Percentiles rank a stretch among this genome's conserved stretches.
Conservation (phyloP, 2,888 invertebrate genomes). For the Dasypogon diadema region DNA sequence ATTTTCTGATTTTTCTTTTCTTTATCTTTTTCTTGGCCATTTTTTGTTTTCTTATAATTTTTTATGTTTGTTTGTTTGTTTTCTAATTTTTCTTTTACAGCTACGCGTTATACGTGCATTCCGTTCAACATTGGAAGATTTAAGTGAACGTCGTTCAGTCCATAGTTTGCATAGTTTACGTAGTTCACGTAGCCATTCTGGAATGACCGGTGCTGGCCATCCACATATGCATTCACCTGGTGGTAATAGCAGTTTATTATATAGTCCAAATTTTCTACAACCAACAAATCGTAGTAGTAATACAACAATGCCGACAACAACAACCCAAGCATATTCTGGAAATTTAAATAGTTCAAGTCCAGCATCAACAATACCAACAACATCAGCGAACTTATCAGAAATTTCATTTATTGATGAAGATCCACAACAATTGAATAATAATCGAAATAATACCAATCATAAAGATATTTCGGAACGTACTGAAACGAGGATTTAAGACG, state of each 20-base stretch:
- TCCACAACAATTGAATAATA: conserved; percentile 59
- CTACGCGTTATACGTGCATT: conserved; percentile 99
- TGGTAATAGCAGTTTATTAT: conserved; percentile 59
- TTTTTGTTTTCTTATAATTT: conserved; percentile 62
- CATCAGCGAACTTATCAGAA: conserved; percentile 71
- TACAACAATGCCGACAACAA: too few species aligned
- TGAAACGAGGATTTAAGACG: conserved; percentile 62
- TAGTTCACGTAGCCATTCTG: conserved; percentile 79
- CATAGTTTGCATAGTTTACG: conserved; percentile 96
- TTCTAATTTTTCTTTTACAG: conserved; percentile 79
- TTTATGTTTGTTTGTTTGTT: conserved; percentile 61
- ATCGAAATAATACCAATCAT: conserved; percentile 67
- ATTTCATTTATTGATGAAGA: conserved; percentile 81
- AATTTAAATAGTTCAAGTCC: conserved; percentile 56
- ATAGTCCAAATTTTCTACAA: conserved; percentile 64
- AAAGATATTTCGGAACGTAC: conserved; percentile 68
- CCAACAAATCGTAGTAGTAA: conserved; percentile 55
- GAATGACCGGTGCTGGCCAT: conserved; percentile 68
- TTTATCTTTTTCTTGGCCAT: conserved; percentile 58
- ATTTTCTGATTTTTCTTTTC: conserved; percentile 52
- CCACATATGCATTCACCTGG: conserved; percentile 59
- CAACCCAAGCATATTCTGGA: conserved; percentile 43
- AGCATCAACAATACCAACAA: conserved; percentile 60
- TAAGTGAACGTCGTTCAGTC: conserved; percentile 98
- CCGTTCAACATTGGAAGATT: conserved; percentile 99